phyloP scores from a whole-genome alignment of 2,888 invertebrate species.

The Nomada goodeniana region DNA sequence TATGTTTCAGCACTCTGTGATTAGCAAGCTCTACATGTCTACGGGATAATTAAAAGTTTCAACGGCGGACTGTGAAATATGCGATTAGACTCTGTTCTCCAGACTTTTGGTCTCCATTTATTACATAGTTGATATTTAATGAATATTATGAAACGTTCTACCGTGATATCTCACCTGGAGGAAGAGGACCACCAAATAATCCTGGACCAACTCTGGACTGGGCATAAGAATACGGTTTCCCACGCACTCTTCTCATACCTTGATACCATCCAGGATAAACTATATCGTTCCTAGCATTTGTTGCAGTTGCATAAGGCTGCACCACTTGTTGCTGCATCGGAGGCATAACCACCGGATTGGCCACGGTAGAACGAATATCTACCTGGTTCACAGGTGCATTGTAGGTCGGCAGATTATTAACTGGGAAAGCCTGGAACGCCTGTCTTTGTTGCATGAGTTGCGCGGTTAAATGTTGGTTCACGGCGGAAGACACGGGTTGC shows the following conservation, averaged over 20 bases:
- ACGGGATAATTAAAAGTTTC: not conserved
- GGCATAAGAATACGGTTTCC: slow-evolving; percentile 49
- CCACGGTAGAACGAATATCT: not conserved
- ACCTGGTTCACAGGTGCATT: slow-evolving; percentile 2
- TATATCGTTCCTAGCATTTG: slow-evolving; percentile 58
- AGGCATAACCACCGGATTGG: slow-evolving; percentile 9
- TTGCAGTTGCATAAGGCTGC: slow-evolving; percentile 35
- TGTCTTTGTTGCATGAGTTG: slow-evolving; percentile 50
- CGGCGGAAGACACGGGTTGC: slow-evolving; percentile 27
- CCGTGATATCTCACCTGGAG: slow-evolving; percentile 47
- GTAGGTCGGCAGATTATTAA: slow-evolving; percentile 37
- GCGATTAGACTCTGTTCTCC: too few species aligned
- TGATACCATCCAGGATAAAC: slow-evolving; percentile 60
- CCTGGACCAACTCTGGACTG: slow-evolving; percentile 71
- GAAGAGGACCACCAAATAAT: slow-evolving; percentile 65
- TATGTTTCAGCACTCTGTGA: not conserved
- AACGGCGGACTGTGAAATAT: too few species aligned
- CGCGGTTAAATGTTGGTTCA: slow-evolving; percentile 51
- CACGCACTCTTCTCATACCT: slow-evolving; percentile 63
- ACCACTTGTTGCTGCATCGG: slow-evolving; percentile 18
- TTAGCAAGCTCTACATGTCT: not conserved
- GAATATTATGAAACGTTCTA: not conserved
- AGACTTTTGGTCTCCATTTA: too few species aligned
- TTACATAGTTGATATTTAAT: not conserved
- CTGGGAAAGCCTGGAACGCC: slow-evolving; percentile 12